phyloP scores from a whole-genome alignment of 2,888 invertebrate genomes.

The Spilosoma lubricipeda region DNA sequence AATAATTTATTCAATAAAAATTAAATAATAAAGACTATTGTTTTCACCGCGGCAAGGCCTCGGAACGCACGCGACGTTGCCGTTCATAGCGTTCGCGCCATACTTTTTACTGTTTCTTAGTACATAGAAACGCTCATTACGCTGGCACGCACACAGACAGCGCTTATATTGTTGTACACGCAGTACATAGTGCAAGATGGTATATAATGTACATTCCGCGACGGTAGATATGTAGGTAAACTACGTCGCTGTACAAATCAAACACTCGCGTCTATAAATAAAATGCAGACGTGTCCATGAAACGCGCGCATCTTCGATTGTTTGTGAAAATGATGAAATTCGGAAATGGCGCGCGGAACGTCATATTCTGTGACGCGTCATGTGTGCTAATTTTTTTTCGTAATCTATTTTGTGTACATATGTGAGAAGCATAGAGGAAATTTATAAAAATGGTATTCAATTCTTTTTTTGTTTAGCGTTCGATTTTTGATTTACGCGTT shows the following conservation, averaged over 20 bases:
- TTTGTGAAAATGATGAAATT: conserved; percentile 55
- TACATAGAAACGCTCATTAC: conserved; percentile 85
- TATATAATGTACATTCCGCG: conserved; percentile 82
- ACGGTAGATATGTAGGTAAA: conserved; percentile 83
- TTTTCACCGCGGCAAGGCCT: conserved; percentile 81
- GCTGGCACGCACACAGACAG: conserved; percentile 69
- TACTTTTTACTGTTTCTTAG: conserved; percentile 88
- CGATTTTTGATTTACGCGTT: neutral
- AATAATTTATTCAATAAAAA: conserved; percentile 67
- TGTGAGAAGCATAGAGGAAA: neutral
- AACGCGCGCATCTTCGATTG: conserved; percentile 61
- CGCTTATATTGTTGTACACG: conserved; percentile 80
- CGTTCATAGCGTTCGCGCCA: conserved; percentile 82
- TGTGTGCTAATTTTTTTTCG: conserved; percentile 37
- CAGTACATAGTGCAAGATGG: conserved; percentile 80
- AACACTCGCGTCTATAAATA: conserved; percentile 80
- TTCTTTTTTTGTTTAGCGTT: neutral
- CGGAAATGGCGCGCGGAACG: conserved; percentile 51
- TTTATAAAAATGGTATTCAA: neutral
- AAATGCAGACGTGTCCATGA: conserved; percentile 76
- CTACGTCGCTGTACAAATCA: conserved; percentile 81
- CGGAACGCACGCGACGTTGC: conserved; percentile 81
- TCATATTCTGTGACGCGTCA: conserved; percentile 44
- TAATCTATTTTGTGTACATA: conserved; percentile 21
- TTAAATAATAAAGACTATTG: conserved; percentile 73